These are phyloP conservation scores for Leptinotarsa lineolata DNA, from an alignment of 1,140 invertebrate genomes.

Conservation along the genomic window DNA sequence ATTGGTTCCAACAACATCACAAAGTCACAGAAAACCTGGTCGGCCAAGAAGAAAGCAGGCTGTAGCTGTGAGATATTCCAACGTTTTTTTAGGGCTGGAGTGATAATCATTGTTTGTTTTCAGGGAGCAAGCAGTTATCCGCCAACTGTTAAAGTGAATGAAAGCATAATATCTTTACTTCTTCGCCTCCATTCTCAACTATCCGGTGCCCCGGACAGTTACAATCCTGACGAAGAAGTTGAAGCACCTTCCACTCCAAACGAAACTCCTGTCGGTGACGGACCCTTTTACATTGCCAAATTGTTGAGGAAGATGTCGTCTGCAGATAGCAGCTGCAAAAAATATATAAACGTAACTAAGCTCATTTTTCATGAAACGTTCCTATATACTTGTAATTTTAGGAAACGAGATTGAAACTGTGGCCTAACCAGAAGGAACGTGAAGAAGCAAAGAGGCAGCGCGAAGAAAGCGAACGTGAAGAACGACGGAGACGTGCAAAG, in stretches of 20 bases:
- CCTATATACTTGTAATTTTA: constrained; percentile 36
- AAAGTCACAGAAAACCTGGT: constrained; percentile 41
- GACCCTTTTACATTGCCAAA: constrained; percentile 81
- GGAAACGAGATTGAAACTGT: constrained; percentile 70
- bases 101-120: constrained; percentile 14
- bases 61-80: constrained; percentile 31
- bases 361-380: neutral
- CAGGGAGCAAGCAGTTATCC: constrained; percentile 48
- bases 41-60: constrained; percentile 36
- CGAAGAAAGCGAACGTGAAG: constrained; percentile 77
- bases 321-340: constrained; percentile 69
- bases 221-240: constrained; percentile 61
- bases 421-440: constrained; percentile 77
- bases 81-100: too few species aligned
- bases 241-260: constrained; percentile 41
- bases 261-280: constrained; percentile 68
- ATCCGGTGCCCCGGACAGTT: constrained; percentile 81
- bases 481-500: constrained; percentile 79
- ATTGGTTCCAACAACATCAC: constrained; percentile 60
- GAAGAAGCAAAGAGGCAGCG: constrained; percentile 74
- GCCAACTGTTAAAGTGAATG: constrained; percentile 72
- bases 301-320: constrained; percentile 74
- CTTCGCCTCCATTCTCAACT: constrained; percentile 92
- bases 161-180: constrained; percentile 89
- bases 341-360: constrained; percentile 37